Percentiles rank a stretch among this genome's conserved stretches.
Conservation (phyloP, 2,797 vertebrate species). For the Nothura maculosa region DNA sequence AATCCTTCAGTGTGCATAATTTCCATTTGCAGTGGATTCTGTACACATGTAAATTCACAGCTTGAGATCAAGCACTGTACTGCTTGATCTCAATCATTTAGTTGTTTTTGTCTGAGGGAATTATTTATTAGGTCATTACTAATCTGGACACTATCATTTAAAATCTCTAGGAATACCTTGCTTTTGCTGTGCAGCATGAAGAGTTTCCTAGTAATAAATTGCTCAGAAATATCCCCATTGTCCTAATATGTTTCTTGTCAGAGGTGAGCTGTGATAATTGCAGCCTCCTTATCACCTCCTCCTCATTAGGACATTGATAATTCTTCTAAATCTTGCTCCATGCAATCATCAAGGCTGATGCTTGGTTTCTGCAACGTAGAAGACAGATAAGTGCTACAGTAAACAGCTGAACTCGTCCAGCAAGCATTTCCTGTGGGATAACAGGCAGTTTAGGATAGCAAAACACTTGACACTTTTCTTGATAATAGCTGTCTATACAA, state of each 20-base stretch:
- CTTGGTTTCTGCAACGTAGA: neutral
- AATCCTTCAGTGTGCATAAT: neutral
- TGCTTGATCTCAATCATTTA: neutral
- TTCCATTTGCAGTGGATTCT: neutral
- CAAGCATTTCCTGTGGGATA: neutral
- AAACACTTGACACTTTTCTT: neutral
- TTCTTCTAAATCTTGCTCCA: neutral
- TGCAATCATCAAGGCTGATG: neutral
- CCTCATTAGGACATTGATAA: neutral
- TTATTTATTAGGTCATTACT: neutral
- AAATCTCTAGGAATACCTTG: neutral
- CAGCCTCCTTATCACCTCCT: neutral
- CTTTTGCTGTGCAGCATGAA: neutral
- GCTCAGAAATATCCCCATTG: neutral
- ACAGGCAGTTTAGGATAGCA: neutral
- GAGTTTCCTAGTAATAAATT: neutral
- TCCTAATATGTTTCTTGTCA: neutral
- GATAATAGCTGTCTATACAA: neutral
- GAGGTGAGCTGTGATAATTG: neutral
- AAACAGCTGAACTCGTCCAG: neutral
- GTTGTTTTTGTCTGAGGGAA: neutral
- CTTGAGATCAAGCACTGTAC: neutral
- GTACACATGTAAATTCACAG: accelerated
- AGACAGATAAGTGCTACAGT: neutral
- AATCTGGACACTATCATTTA: neutral